Conservation (phyloP, 2,888 invertebrate species). For the Gryllus longicercus region DNA sequence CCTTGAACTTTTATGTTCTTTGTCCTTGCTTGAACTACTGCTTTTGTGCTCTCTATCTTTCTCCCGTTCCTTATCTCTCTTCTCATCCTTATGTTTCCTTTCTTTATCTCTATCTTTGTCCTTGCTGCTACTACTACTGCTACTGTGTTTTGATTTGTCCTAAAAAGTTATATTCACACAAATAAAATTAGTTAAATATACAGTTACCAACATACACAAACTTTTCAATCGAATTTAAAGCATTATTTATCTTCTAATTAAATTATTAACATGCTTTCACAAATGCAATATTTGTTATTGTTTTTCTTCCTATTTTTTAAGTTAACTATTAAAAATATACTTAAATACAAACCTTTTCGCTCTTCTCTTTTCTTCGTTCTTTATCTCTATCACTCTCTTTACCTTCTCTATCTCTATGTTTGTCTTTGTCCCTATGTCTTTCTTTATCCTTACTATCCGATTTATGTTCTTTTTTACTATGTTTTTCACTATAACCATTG, state of each 20-base stretch:
- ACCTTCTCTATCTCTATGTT: conserved; percentile 50
- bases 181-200: conserved; percentile 12
- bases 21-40: conserved; percentile 50
- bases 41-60: conserved; percentile 42
- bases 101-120: conserved; percentile 54
- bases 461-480: conserved; percentile 52
- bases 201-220: neutral
- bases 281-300: too few species aligned
- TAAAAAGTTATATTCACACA: conserved; percentile 35
- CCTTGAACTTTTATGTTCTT: conserved; percentile 41
- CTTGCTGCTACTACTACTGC: conserved; percentile 49
- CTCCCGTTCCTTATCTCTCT: conserved; percentile 34
- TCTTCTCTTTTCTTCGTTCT: conserved; percentile 49
- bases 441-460: conserved; percentile 50
- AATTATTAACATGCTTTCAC: neutral
- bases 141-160: conserved; percentile 45
- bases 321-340: neutral
- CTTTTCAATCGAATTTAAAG: neutral
- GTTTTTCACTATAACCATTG: conserved; percentile 65
- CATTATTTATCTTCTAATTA: neutral
- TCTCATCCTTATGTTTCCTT: conserved; percentile 38
- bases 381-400: conserved; percentile 45
- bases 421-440: conserved; percentile 50
- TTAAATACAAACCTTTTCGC: conserved; percentile 31
- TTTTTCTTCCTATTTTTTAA: neutral